These are phyloP conservation scores for Synanthedon myopaeformis DNA, from an alignment of 2,888 invertebrate genomes.

Conservation along the genomic window DNA sequence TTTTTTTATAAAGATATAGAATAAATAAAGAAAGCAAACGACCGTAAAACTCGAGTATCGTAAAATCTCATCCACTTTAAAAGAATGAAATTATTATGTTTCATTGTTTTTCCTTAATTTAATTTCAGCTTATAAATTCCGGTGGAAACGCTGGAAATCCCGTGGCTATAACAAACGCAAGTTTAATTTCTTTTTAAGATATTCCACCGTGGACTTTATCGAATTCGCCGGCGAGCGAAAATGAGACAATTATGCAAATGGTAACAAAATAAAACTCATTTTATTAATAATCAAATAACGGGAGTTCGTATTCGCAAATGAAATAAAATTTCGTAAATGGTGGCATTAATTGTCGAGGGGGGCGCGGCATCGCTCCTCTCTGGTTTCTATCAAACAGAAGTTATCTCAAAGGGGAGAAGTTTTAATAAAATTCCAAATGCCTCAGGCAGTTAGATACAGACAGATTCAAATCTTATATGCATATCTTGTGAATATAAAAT, in stretches of 20 bases:
- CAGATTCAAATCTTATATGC: constrained; percentile 46
- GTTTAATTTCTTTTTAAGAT: constrained; percentile 54
- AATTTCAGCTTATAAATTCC: neutral
- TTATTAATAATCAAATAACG: constrained; percentile 66
- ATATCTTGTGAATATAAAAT: constrained; percentile 29
- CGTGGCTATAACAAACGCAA: constrained; percentile 27
- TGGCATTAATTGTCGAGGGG: constrained; percentile 54
- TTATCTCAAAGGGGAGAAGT: constrained; percentile 64
- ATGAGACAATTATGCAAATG: constrained; percentile 67
- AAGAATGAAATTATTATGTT: neutral
- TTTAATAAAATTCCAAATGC: constrained; percentile 66
- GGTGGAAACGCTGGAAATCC: constrained; percentile 4
- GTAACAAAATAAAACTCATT: constrained; percentile 65
- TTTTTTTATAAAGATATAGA: too few relatives aligned
- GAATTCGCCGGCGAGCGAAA: constrained; percentile 50
- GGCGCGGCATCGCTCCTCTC: constrained; percentile 19
- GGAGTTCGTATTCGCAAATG: constrained; percentile 54
- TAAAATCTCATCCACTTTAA: neutral
- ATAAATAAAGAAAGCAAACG: neutral
- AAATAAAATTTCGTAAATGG: constrained; percentile 63
- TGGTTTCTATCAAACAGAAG: constrained; percentile 62
- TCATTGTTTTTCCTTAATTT: neutral
- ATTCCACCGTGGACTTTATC: constrained; percentile 41
- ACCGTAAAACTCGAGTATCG: neutral
- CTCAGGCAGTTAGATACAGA: constrained; percentile 49